Evolutionary conservation across 2,888 invertebrate species (phyloP).

Genomic region (Lasioglossum leucozonium): DNA sequence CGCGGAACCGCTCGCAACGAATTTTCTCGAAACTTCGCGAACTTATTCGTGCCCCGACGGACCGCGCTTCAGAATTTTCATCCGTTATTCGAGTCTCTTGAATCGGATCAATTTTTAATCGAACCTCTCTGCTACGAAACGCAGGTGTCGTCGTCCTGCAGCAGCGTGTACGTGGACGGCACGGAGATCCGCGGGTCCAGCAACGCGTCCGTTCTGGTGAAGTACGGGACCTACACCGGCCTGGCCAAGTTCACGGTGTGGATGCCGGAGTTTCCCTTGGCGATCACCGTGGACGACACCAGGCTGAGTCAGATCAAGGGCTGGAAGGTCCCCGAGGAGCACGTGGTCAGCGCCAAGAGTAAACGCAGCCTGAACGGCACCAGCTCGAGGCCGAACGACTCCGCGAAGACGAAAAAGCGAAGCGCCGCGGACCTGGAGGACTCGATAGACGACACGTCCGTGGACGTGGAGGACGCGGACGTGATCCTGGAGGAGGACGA

Average conservation of each 20-base stretch:
- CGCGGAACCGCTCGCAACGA: not conserved
- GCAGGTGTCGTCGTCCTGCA: conserved; percentile 97
- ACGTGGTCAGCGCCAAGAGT: conserved; percentile 83
- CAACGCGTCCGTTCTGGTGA: conserved; percentile 96
- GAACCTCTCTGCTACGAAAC: not conserved
- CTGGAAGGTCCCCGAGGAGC: conserved; percentile 95
- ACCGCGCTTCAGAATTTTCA: not conserved
- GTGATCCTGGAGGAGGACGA: conserved; percentile 71
- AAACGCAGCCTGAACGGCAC: conserved; percentile 80
- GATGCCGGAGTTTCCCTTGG: conserved; percentile 98
- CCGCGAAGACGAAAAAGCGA: conserved; percentile 64
- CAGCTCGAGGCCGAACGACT: conserved; percentile 15
- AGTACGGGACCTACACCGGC: conserved; percentile 96
- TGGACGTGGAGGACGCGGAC: conserved; percentile 82
- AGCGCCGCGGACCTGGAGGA: conserved; percentile 79
- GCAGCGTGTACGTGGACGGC: conserved; percentile 98
- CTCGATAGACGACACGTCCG: conserved; percentile 83
- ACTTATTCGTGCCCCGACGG: not conserved
- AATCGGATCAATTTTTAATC: not conserved
- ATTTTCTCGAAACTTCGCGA: not conserved
- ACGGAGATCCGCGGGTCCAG: conserved; percentile 97
- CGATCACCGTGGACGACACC: conserved; percentile 95
- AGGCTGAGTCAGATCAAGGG: conserved; percentile 96
- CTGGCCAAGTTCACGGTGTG: conserved; percentile 96
- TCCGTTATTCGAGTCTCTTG: no score